Evolutionary conservation across 1,140 invertebrate genomes (phyloP).

Genomic region (Rhizoglyphus robini): DNA sequence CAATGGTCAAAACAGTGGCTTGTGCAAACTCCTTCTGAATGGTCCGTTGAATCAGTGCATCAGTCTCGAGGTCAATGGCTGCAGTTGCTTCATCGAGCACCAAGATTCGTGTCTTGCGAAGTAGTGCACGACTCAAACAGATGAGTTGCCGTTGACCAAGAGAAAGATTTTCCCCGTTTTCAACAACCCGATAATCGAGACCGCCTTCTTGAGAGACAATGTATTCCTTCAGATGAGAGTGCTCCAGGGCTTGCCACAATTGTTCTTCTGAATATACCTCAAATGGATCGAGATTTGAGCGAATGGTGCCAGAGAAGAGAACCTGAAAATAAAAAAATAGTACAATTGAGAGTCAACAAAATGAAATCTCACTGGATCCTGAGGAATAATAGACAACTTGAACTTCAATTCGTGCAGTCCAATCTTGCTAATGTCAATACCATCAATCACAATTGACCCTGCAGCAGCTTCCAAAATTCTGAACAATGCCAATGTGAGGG

Average conservation of each 20-base stretch:
- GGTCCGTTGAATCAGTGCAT: slow-evolving; percentile 25
- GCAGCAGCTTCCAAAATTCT: slow-evolving; percentile 38
- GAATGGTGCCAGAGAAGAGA: slow-evolving; percentile 41
- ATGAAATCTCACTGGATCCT: slow-evolving; percentile 45
- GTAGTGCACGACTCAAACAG: slow-evolving; percentile 43
- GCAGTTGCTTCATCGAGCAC: slow-evolving; percentile 52
- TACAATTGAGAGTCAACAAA: no score
- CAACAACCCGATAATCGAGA: slow-evolving; percentile 19
- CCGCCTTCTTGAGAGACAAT: slow-evolving; percentile 16
- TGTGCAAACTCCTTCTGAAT: slow-evolving; percentile 40
- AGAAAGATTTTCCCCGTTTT: slow-evolving; percentile 27
- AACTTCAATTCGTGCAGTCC: slow-evolving; percentile 74
- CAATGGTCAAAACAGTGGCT: slow-evolving; percentile 50
- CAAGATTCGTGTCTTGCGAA: slow-evolving; percentile 39
- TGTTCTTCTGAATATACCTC: slow-evolving; percentile 22
- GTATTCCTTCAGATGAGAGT: slow-evolving; percentile 26
- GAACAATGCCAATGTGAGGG: slow-evolving; percentile 40
- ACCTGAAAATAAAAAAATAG: no score
- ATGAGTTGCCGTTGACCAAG: slow-evolving; percentile 41
- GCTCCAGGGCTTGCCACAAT: slow-evolving; percentile 25
- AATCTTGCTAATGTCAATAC: slow-evolving; percentile 63
- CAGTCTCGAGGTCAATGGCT: slow-evolving; percentile 32
- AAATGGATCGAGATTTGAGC: slow-evolving; percentile 33
- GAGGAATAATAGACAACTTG: slow-evolving; percentile 76
- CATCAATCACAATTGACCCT: slow-evolving; percentile 80